Conservation (phyloP, 2,888 invertebrate genomes). For the Eretmocerus hayati region DNA sequence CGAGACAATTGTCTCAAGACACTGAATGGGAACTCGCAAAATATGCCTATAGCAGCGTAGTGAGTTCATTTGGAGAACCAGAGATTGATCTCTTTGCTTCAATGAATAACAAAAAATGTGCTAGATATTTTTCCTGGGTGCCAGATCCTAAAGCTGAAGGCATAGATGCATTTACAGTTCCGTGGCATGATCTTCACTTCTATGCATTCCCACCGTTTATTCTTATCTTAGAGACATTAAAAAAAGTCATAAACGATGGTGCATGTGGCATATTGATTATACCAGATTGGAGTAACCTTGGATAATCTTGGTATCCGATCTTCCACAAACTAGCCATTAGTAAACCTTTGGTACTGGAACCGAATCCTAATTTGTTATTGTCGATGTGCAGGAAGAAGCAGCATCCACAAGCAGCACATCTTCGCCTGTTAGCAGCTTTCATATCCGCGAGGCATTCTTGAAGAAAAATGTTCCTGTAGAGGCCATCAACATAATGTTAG, state of each 20-base stretch:
- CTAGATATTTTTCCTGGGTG: neutral
- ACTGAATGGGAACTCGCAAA: neutral
- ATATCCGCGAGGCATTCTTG: neutral
- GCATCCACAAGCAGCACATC: neutral
- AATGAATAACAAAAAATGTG: neutral
- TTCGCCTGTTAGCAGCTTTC: neutral
- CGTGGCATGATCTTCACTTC: neutral
- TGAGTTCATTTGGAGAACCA: neutral
- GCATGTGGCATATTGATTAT: conserved; percentile 7
- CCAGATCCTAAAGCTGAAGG: neutral
- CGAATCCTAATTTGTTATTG: conserved; percentile 16
- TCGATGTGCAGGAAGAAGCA: conserved; percentile 22
- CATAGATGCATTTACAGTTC: conserved; percentile 1
- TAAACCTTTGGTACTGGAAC: neutral
- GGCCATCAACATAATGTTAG: neutral
- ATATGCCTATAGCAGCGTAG: neutral
- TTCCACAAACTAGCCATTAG: neutral
- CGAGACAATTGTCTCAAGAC: neutral
- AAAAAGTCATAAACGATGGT: conserved; percentile 7
- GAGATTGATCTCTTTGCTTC: conserved; percentile 6
- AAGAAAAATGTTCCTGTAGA: neutral
- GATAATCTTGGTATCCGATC: conserved; percentile 9
- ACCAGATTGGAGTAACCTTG: conserved; percentile 4
- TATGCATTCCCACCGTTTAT: conserved; percentile 12
- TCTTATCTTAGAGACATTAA: conserved; percentile 3